A percentile compares a stretch with the other conserved stretches of the same genome.
These are phyloP conservation scores for Lepisosteus oculatus DNA, from an alignment of 2,113 vertebrate species.

Conservation along the genomic window DNA sequence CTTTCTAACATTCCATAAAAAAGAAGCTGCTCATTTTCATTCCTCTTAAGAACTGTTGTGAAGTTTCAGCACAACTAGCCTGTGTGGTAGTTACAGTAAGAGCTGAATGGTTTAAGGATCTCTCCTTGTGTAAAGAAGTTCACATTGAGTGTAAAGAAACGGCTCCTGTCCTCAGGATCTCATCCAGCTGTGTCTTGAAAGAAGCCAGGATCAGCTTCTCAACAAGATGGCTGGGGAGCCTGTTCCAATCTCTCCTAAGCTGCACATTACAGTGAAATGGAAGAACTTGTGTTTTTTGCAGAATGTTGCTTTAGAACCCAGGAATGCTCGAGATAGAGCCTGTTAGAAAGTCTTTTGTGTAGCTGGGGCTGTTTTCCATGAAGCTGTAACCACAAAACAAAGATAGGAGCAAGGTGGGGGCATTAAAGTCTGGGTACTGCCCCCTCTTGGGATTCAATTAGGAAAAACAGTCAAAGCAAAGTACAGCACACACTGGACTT, in stretches of 20 bases:
- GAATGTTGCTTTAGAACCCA: constrained; percentile 57
- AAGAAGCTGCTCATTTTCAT: constrained; percentile 48
- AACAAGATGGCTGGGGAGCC: too few species aligned
- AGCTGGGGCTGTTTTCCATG: constrained; percentile 39
- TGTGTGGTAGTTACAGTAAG: too few species aligned
- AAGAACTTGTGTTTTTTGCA: constrained; percentile 37
- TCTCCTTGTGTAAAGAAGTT: too few species aligned
- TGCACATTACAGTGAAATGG: constrained; percentile 27
- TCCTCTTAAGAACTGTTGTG: neutral
- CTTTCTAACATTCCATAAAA: constrained; percentile 17
- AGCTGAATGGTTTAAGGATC: too few species aligned
- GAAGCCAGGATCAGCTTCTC: too few species aligned
- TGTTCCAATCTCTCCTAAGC: neutral
- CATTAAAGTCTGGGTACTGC: constrained; percentile 26
- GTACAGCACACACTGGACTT: too few species aligned
- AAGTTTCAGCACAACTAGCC: too few species aligned
- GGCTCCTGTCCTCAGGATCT: too few species aligned
- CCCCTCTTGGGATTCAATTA: constrained; percentile 24
- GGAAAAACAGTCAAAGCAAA: neutral
- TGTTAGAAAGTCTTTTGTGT: constrained; percentile 44
- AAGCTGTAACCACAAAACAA: constrained; percentile 31
- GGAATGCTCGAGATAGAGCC: constrained; percentile 38
- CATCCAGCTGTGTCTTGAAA: too few species aligned
- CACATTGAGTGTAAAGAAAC: too few species aligned
- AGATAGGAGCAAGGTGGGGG: constrained; percentile 45